Conservation (phyloP, 2,113 vertebrate species). For the Campylomormyrus tamandua region DNA sequence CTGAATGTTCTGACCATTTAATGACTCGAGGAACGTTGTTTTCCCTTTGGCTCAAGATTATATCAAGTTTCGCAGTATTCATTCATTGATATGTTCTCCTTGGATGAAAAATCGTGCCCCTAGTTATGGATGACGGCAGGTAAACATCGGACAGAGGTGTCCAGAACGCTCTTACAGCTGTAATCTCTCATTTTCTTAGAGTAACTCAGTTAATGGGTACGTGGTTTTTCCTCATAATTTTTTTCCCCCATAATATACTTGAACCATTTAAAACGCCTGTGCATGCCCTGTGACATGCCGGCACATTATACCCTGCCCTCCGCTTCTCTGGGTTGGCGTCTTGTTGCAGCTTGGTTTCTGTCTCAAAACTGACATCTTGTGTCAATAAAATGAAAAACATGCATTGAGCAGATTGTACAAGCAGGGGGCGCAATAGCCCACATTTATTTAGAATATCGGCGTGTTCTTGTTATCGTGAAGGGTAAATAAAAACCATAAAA, state of each 20-base stretch:
- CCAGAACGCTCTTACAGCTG: background rate
- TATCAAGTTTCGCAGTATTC: background rate
- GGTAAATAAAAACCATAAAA: background rate
- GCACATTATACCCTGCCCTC: background rate
- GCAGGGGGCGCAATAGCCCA: background rate
- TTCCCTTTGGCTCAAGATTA: background rate
- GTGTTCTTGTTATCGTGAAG: background rate
- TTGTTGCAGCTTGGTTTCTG: background rate
- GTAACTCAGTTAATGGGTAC: background rate
- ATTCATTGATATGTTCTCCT: background rate
- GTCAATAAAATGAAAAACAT: background rate
- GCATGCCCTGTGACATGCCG: background rate
- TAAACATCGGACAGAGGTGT: background rate
- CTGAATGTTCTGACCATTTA: background rate
- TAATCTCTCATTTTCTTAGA: background rate
- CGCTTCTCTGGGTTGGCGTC: background rate
- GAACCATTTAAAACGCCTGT: background rate
- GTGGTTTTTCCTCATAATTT: background rate
- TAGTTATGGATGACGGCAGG: background rate
- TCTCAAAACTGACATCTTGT: background rate
- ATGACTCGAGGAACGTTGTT: background rate
- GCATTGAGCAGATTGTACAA: background rate
- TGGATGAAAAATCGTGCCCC: background rate
- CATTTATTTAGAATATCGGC: background rate
- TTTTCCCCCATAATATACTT: background rate